These are phyloP conservation scores for Gortyna flavago DNA, from an alignment of 2,888 invertebrate species.

Conservation along the genomic window DNA sequence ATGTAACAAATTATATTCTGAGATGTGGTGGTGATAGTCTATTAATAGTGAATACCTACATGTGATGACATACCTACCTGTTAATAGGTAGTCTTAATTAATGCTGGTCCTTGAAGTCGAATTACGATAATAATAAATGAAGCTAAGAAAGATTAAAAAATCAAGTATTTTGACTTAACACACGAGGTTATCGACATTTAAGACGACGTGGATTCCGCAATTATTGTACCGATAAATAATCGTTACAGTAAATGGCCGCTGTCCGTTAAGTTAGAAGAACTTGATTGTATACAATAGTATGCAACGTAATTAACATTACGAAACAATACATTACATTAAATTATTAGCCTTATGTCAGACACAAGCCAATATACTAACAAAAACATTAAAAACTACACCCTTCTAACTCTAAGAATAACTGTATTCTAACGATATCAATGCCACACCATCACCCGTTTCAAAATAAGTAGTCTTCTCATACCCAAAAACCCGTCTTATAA, in stretches of 20 bases:
- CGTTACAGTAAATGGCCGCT: no score
- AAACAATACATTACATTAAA: no score
- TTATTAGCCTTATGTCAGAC: no score
- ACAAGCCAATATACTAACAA: not conserved
- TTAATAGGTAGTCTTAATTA: not conserved
- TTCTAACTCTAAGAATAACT: not conserved
- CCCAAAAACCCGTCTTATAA: not conserved
- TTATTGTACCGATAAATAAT: no score
- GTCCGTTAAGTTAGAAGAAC: not conserved
- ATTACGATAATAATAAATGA: no score
- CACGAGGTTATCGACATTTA: no score
- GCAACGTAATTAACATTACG: no score
- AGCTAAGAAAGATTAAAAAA: no score
- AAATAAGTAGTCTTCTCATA: not conserved
- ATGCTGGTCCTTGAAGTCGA: not conserved
- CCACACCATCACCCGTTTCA: not conserved
- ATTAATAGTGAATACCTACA: not conserved
- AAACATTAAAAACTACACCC: not conserved
- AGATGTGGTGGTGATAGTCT: conserved; percentile 11
- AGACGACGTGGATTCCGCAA: no score
- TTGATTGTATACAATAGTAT: not conserved
- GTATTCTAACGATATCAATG: not conserved
- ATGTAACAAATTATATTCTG: conserved; percentile 28
- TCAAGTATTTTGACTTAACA: no score
- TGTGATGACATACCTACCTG: no score